Conservation (phyloP, 1,140 invertebrate species). For the Cryptotermes secundus region DNA sequence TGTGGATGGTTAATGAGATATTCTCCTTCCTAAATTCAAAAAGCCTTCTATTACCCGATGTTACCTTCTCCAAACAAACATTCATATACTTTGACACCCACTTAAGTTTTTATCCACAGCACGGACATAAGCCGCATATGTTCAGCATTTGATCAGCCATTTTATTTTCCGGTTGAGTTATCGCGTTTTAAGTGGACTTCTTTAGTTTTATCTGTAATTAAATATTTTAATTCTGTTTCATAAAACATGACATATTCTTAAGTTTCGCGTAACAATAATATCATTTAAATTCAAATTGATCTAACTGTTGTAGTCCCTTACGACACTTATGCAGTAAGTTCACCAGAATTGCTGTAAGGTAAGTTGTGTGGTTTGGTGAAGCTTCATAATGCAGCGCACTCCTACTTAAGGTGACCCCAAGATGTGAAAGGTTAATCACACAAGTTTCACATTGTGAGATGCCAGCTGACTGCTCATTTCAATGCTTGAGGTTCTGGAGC, state of each 20-base stretch:
- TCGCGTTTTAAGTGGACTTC: not conserved
- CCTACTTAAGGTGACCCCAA: slow-evolving; percentile 11
- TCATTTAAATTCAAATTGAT: too few relatives aligned
- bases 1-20: not conserved
- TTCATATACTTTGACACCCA: not conserved
- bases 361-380: not conserved
- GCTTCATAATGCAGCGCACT: not conserved
- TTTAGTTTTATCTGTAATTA: not conserved
- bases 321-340: not conserved
- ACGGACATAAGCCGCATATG: not conserved
- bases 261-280: too few relatives aligned
- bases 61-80: not conserved
- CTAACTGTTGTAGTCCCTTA: not conserved
- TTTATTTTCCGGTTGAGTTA: not conserved
- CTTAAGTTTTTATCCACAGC: not conserved
- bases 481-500: not conserved
- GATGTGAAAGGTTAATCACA: slow-evolving; percentile 1
- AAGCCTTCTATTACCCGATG: slow-evolving; percentile 12
- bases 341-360: not conserved
- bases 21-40: slow-evolving; percentile 11
- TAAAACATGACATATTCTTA: too few relatives aligned
- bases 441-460: not conserved
- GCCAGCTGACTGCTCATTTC: not conserved
- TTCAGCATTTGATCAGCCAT: not conserved
- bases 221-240: too few relatives aligned